Base-by-base conservation (phyloP, 1,140 invertebrate species). In the Elymnias hypermnestra region DNA sequence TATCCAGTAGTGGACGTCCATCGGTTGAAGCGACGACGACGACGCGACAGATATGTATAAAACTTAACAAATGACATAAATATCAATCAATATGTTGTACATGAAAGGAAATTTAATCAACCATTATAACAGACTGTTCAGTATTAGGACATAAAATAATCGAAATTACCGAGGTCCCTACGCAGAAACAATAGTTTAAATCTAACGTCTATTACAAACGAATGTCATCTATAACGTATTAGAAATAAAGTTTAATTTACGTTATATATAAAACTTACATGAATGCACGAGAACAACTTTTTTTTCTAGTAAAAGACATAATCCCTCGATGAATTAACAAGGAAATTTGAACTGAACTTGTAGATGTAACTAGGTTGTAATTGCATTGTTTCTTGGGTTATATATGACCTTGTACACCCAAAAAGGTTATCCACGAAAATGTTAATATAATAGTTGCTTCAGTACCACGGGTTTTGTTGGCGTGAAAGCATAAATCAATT, bases 401-500 rank as follows among this genome's bases (percentile, higher is more conserved):
- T 58, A 54, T 83, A 74, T 56, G 64, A 68, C 73, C 54, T 76
- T 79, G 61, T 64, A 64, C 62, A 53, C 60, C 61, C 63, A 57
- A 68, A 72, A 72, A 82, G 66, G 74, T 75, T 83, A 84, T 82
- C 71, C 81, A 84, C 81, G 77, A 82, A 84, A 84, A 83, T 84
- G 78, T 84, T 84, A 84, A 83, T 84, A 83, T 83, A 82, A 84
- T 84, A 84, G 81, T 84, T 83, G 81, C 75, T 81, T 81, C 76
- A 77, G 73, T 82, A 61, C 71, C 73, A 82, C 73, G 76, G 78
- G 76, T 81, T 84, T 85, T 82, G 82, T 85, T 83, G 73, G 78
- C 78, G 79, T 82, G 77, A 85, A 81, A 54, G 63, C 75, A 86
- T 87, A 87, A 87, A 87, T 87, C 83, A 87, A 86, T 86, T 87